These are phyloP conservation scores for Echinometra lucunter DNA, from an alignment of 53 echinoderm and acorn worm genomes.

Conservation along the genomic window DNA sequence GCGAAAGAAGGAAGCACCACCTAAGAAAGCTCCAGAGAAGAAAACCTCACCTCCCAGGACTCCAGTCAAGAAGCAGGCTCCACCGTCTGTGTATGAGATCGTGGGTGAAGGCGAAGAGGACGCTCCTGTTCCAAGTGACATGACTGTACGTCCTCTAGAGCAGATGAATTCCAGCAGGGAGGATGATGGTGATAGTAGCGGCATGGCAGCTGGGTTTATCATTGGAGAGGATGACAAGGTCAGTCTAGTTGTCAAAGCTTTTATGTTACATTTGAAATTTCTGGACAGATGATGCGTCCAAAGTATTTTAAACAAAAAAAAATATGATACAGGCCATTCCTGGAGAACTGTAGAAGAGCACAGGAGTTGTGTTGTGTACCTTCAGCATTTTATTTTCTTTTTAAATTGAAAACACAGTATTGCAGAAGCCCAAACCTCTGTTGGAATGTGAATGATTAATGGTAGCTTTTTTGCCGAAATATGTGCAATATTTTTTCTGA, in stretches of 20 bases:
- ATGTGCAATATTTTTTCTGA: neutral
- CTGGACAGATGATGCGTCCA: neutral
- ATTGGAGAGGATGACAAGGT: slow-evolving; percentile 86
- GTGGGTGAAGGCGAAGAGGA: slow-evolving; percentile 74
- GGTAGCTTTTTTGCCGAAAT: neutral
- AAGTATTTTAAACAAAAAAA: neutral
- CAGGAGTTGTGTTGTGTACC: neutral
- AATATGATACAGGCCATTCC: neutral
- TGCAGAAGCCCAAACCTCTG: neutral
- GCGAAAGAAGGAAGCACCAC: slow-evolving; percentile 56
- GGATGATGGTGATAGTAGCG: slow-evolving; percentile 56
- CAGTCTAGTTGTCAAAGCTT: neutral
- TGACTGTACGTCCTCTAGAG: slow-evolving; percentile 80
- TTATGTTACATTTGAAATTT: neutral
- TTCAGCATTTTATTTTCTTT: neutral
- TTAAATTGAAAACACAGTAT: neutral
- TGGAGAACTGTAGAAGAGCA: neutral
- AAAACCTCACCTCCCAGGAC: slow-evolving; percentile 57
- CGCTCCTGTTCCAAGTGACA: slow-evolving; percentile 24
- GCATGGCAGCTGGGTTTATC: slow-evolving; percentile 85
- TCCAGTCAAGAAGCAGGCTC: slow-evolving; percentile 73
- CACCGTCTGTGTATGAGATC: slow-evolving; percentile 77
- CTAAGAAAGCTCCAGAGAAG: slow-evolving; percentile 63
- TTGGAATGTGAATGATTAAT: neutral
- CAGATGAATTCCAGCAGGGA: slow-evolving; percentile 66